Conservation (phyloP, 2,113 vertebrate genomes). For the Coryphaenoides rupestris region DNA sequence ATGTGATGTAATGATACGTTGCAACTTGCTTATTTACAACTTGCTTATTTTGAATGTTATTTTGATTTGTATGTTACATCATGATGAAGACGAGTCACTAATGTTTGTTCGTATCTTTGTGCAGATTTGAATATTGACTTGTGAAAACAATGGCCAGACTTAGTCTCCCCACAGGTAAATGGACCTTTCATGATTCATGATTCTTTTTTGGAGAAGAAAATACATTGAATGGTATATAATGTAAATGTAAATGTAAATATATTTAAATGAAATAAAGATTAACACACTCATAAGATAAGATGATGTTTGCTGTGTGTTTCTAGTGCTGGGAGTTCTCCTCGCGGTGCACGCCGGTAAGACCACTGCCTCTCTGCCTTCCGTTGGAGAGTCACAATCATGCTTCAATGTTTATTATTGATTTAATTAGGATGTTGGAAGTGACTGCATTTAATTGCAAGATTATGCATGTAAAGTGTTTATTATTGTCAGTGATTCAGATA, state of each 20-base stretch:
- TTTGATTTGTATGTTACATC: no score
- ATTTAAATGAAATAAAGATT: no score
- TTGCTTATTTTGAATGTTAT: no score
- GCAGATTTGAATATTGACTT: neutral
- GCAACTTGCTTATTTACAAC: neutral
- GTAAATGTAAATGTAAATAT: neutral
- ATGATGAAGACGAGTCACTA: neutral
- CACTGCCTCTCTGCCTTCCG: no score
- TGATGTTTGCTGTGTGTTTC: neutral
- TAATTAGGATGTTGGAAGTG: neutral
- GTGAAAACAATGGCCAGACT: slow-evolving; percentile 48
- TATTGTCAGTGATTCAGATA: no score
- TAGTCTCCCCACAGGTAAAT: slow-evolving; percentile 58
- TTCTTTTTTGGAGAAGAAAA: neutral
- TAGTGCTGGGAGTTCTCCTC: slow-evolving; percentile 62
- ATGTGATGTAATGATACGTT: no score
- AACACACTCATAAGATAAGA: neutral
- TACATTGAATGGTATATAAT: no score
- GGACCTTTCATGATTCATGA: neutral
- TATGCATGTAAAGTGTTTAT: no score
- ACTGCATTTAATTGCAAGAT: no score
- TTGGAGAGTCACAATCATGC: neutral
- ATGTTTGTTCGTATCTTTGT: neutral
- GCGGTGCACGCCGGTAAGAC: slow-evolving; percentile 65
- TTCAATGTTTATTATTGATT: neutral